Percentiles rank a stretch among this genome's conserved stretches.
Evolutionary conservation across 2,113 vertebrate species (phyloP).

Genomic region (Gopherus flavomarginatus): DNA sequence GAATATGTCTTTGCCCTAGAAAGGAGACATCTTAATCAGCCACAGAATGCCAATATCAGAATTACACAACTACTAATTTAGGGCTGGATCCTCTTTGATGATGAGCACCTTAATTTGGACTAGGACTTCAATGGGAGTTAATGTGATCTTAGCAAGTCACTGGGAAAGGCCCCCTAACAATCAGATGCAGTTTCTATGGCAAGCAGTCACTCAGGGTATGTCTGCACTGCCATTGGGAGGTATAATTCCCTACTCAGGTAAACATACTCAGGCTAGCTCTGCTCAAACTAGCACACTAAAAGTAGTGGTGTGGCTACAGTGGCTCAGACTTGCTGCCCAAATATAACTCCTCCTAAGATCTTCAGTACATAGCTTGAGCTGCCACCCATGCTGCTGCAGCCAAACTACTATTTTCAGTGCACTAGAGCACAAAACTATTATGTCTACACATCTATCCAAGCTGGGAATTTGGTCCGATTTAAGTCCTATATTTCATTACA

Average conservation of each 20-base stretch:
- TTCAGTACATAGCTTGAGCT: no score
- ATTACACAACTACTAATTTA: neutral
- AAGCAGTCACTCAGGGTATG: no score
- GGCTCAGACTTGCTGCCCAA: no score
- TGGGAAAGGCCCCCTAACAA: no score
- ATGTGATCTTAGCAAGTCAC: neutral
- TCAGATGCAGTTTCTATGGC: no score
- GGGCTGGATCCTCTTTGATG: neutral
- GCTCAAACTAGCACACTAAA: no score
- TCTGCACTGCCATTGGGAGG: no score
- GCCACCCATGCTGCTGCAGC: neutral
- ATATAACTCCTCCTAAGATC: no score
- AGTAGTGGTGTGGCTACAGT: no score
- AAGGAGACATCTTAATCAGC: neutral
- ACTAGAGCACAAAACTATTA: neutral
- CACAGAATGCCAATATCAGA: neutral
- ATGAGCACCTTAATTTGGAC: neutral
- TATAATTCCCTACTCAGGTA: no score
- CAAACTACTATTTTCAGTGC: neutral
- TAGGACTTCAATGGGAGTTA: neutral
- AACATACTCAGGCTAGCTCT: no score
- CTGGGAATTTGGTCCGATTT: neutral
- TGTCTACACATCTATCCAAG: neutral
- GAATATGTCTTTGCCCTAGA: neutral
- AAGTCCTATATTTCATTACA: neutral